phyloP scores from a whole-genome alignment of 2,797 vertebrate species.

The Aythya fuligula region DNA sequence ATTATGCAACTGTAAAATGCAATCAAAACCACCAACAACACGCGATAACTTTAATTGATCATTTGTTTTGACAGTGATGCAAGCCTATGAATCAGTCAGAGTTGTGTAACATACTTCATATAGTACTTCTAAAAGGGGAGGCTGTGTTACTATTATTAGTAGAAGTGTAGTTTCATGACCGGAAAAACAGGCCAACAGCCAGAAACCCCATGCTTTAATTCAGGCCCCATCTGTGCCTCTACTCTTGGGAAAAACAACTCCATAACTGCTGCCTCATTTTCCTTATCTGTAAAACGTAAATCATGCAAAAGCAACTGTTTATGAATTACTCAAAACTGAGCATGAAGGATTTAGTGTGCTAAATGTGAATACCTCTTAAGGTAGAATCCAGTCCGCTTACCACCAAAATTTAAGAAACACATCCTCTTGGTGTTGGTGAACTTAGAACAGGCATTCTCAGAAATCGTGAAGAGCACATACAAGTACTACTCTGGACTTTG shows the following conservation, averaged over 20 bases:
- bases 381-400: background rate
- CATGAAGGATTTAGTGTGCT: background rate
- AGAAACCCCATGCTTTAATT: slow-evolving; percentile 11
- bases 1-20: background rate
- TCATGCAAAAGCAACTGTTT: background rate
- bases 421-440: background rate
- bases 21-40: background rate
- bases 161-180: slow-evolving; percentile 1
- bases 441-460: background rate
- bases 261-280: slow-evolving; percentile 27
- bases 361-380: background rate
- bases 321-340: background rate
- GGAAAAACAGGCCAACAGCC: slow-evolving; percentile 6
- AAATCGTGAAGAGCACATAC: background rate
- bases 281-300: background rate
- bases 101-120: slow-evolving; percentile 38
- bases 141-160: slow-evolving; percentile 43
- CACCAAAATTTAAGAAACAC: background rate
- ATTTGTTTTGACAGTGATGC: slow-evolving; percentile 51
- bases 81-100: slow-evolving; percentile 23
- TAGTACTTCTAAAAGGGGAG: slow-evolving; percentile 44
- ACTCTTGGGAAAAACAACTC: background rate
- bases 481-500: background rate
- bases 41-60: slow-evolving; percentile 40
- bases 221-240: background rate